Base-by-base conservation (phyloP, 2,797 vertebrate genomes). In the Myotis myotis region DNA sequence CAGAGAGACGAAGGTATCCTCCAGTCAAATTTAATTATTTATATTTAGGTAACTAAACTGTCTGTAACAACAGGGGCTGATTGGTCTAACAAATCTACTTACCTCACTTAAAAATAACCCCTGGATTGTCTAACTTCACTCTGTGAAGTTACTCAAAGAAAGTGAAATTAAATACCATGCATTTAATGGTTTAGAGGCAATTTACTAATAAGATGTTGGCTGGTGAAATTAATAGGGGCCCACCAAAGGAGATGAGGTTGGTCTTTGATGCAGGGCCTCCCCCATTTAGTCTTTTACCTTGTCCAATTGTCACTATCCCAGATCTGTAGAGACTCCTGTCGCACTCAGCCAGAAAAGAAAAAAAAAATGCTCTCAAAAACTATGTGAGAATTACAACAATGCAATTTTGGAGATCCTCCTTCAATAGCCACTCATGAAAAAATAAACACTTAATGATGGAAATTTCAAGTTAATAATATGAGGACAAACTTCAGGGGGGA, bases 391-490 rank as follows among this genome's bases (percentile, higher is more conserved):
- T 60, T 9, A 28, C 7, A 84, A 36, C 0, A 23, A 22, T 38
- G 25, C 89, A 87, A 28, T 41, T 44, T 7, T 89, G 4, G 17
- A 83, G 13, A 13, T n/a, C 0, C 33, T 72, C 22, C 2, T 36
- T 55, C 20, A 71, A 3, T 7, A 74, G 36, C 13, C n/a, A 78
- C 51, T 36, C 17, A 38, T 11, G 25, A 70, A 85, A 87, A 93
- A 71, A 30, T 47, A 47, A n/a, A 22, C 23, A 80, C 20, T 49
- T 38, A 28, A 55, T 41, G 11, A 47, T 64, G n/a, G n/a, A 17
- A 74, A 76, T 87, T 76, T 89, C 11, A 94, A 82, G n/a, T 87
- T 68, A 30, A 57, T 55, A 70, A 38, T 19, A 38, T 62, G 4
- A 10, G 3, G 8, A 68, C 12, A 25, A 66, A 49, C 17, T 60